These are phyloP conservation scores for Syndactyla subalaris DNA, from an alignment of 2,797 vertebrate species.

Conservation along the genomic window DNA sequence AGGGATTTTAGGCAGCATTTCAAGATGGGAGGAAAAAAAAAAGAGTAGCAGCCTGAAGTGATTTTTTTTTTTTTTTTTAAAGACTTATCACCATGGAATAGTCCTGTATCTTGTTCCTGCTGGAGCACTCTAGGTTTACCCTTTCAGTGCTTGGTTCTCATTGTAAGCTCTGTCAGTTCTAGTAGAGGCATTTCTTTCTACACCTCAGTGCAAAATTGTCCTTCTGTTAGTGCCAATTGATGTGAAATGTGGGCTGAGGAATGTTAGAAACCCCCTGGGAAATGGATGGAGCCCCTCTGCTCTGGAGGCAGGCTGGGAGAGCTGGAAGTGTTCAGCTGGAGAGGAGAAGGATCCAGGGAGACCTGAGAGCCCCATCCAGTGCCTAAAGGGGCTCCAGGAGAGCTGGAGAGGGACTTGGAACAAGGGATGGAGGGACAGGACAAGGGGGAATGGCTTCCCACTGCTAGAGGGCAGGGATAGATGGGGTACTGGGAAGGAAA, in stretches of 20 bases:
- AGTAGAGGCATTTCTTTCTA: background rate
- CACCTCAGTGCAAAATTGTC: background rate
- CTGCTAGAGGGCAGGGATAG: background rate
- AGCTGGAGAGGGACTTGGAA: background rate
- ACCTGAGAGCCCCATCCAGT: background rate
- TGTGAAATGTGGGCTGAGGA: background rate
- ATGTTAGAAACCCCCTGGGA: background rate
- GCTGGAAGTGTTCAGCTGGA: background rate
- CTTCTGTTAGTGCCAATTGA: background rate
- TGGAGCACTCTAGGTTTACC: background rate
- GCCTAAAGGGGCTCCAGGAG: background rate
- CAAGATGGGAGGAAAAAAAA: too few species aligned
- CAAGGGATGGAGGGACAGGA: background rate
- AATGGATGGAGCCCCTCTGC: background rate
- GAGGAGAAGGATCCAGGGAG: background rate
- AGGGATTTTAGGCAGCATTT: background rate
- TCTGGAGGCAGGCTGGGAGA: background rate
- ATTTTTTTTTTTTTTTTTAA: background rate
- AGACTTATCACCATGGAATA: background rate
- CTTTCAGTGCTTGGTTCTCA: background rate
- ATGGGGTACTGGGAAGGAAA: background rate
- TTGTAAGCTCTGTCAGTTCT: background rate
- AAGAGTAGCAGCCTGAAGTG: background rate
- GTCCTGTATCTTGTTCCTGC: background rate
- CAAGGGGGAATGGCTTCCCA: background rate